Evolutionary conservation across 2,888 invertebrate genomes (phyloP), one percentile per base, ranked within the genome.

Genomic region (Microplitis manilae): DNA sequence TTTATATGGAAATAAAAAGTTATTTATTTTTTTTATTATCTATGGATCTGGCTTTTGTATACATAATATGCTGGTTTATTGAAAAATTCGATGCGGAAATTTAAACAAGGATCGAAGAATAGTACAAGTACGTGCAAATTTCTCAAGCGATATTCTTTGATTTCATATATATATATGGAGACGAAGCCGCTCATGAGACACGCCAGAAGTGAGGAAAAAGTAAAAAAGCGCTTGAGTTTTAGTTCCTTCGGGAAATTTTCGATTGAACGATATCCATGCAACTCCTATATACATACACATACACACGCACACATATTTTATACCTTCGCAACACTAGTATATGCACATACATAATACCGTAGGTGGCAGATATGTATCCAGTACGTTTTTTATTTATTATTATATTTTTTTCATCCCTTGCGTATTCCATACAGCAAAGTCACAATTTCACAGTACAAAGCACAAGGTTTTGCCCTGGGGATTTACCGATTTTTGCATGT

Each of bases 161-260:
- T 50, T 50, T 50, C 50, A 13, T 50, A 50, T 13, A 50, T 50
- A 5, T 50, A 50, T 50, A 73, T 59, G 15, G 38, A 67, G 65
- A 41, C 73, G 30, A 59, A n/a, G 30, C 73, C 50, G 50, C 67
- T 73, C 64, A 74, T 65, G 75, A 75, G 72, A 78, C 71, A 74
- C 50, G 71, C 68, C 68, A 62, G 30, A 9, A 68, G 59, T 68
- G 71, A 50, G 50, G 13, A 50, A 50, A 50, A 50, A 50, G 50
- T 50, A 50, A 50, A 50, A 50, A 50, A 50, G 9, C 50, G 13
- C 50, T 50, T 39, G 69, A 30, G 70, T 50, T 41, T 61, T 64
- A 68, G 73, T 73, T 83, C 82, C 82, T 79, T 72, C 80, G 81
- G 83, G 82, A 83, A 84, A 83, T 83, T 83, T 82, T 82, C 80